These are phyloP conservation scores for Rhingia campestris DNA, from an alignment of 2,888 invertebrate genomes.

Conservation along the genomic window DNA sequence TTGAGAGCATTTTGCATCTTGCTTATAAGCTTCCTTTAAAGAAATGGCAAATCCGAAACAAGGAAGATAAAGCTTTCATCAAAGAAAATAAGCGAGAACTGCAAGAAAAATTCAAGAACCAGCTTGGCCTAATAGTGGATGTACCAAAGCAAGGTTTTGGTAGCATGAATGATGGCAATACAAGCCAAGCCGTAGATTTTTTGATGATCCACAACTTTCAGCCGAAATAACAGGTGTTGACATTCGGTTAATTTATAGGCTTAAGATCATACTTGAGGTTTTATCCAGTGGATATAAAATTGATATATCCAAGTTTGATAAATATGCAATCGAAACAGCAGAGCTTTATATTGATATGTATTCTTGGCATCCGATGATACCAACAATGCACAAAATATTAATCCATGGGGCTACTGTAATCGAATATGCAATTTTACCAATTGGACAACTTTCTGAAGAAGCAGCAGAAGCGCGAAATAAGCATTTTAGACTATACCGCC, in stretches of 20 bases:
- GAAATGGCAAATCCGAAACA: slow-evolving; percentile 75
- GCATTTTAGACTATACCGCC: slow-evolving; percentile 75
- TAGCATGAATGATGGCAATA: slow-evolving; percentile 78
- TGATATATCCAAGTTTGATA: slow-evolving; percentile 11
- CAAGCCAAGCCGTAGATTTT: slow-evolving; percentile 76
- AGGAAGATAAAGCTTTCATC: slow-evolving; percentile 6
- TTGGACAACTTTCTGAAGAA: slow-evolving; percentile 77
- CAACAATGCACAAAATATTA: slow-evolving; percentile 76
- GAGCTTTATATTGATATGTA: slow-evolving; percentile 57
- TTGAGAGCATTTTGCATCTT: slow-evolving; percentile 77
- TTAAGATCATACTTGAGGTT: slow-evolving; percentile 4
- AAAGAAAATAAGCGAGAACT: slow-evolving; percentile 33
- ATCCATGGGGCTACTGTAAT: slow-evolving; percentile 76
- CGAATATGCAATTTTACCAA: slow-evolving; percentile 75
- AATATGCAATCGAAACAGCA: slow-evolving; percentile 49
- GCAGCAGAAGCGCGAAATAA: slow-evolving; percentile 78
- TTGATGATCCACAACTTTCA: slow-evolving; percentile 75
- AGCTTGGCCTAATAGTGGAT: slow-evolving; percentile 77
- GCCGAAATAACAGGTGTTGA: slow-evolving; percentile 78
- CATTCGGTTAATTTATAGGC: neutral
- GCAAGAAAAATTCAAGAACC: slow-evolving; percentile 33
- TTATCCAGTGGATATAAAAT: neutral
- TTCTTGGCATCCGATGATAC: slow-evolving; percentile 76
- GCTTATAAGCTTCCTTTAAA: slow-evolving; percentile 76
- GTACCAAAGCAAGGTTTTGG: slow-evolving; percentile 77